phyloP scores from a whole-genome alignment of 2,888 invertebrate genomes.

The Cheilosia urbana region DNA sequence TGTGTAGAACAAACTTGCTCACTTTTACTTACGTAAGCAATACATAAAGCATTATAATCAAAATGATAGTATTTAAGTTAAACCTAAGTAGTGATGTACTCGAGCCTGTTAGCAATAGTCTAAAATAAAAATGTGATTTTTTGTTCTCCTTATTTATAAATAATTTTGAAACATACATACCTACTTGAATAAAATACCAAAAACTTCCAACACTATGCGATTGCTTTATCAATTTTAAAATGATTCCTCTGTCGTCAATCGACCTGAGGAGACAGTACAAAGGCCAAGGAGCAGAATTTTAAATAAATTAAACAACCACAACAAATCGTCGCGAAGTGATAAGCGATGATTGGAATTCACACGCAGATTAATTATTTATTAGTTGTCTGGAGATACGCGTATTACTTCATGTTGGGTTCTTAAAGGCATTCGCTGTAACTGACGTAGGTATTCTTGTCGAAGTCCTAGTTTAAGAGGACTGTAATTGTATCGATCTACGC shows the following conservation, averaged over 20 bases:
- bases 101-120: conserved; percentile 45
- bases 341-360: conserved; percentile 34
- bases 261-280: conserved; percentile 42
- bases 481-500: neutral
- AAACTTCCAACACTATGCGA: conserved; percentile 32
- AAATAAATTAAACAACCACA: conserved; percentile 11
- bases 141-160: conserved; percentile 68
- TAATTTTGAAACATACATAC: conserved; percentile 50
- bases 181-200: conserved; percentile 61
- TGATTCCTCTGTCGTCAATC: conserved; percentile 50
- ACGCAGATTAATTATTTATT: conserved; percentile 27
- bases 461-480: neutral
- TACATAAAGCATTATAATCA: conserved; percentile 69
- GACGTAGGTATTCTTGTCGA: neutral
- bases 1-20: conserved; percentile 6
- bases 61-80: conserved; percentile 65
- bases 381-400: conserved; percentile 5
- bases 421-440: neutral
- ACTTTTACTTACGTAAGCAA: conserved; percentile 46
- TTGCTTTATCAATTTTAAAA: conserved; percentile 37
- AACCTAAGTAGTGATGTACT: conserved; percentile 64
- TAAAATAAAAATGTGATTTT: conserved; percentile 63
- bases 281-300: conserved; percentile 25
- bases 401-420: neutral
- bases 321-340: conserved; percentile 41